Evolutionary conservation across 1,140 invertebrate species (phyloP).

Genomic region (Dendrolimus kikuchii): DNA sequence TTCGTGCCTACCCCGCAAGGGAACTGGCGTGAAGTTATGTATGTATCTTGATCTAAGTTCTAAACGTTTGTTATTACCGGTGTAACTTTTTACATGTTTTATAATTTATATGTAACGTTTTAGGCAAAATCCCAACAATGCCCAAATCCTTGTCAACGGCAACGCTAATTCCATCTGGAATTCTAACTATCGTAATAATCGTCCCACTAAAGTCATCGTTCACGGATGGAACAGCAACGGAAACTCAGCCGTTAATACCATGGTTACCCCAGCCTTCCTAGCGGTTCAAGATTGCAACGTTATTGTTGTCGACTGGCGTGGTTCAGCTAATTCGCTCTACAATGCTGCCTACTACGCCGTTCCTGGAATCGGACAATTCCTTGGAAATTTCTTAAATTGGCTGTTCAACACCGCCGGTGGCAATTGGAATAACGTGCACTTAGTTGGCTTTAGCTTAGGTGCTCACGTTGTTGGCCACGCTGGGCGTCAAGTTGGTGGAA

Average conservation of each 20-base stretch:
- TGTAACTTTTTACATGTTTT: not conserved
- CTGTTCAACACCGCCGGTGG: constrained; percentile 25
- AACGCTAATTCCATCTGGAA: constrained; percentile 28
- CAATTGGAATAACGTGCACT: constrained; percentile 77
- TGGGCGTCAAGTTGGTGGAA: constrained; percentile 39
- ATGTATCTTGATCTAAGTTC: too few species aligned
- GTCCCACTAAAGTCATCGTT: constrained; percentile 28
- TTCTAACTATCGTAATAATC: constrained; percentile 30
- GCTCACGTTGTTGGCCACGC: constrained; percentile 92
- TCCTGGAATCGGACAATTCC: constrained; percentile 34
- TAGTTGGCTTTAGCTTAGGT: constrained; percentile 91
- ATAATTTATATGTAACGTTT: constrained; percentile 5
- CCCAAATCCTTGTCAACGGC: constrained; percentile 27
- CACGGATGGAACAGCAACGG: constrained; percentile 44
- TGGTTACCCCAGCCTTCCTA: constrained; percentile 50
- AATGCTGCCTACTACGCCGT: constrained; percentile 62
- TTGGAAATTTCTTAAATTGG: constrained; percentile 37
- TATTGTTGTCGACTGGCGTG: constrained; percentile 49
- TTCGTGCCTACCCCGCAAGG: too few species aligned
- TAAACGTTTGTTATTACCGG: too few species aligned
- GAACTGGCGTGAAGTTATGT: too few species aligned
- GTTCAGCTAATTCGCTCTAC: constrained; percentile 23
- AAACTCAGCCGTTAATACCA: constrained; percentile 18
- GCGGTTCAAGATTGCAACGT: constrained; percentile 62
- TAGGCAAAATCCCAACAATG: constrained; percentile 31